Evolutionary conservation across 2,888 invertebrate genomes (phyloP), one percentile per base, ranked within the genome.

Genomic region (Thymelicus lineola): DNA sequence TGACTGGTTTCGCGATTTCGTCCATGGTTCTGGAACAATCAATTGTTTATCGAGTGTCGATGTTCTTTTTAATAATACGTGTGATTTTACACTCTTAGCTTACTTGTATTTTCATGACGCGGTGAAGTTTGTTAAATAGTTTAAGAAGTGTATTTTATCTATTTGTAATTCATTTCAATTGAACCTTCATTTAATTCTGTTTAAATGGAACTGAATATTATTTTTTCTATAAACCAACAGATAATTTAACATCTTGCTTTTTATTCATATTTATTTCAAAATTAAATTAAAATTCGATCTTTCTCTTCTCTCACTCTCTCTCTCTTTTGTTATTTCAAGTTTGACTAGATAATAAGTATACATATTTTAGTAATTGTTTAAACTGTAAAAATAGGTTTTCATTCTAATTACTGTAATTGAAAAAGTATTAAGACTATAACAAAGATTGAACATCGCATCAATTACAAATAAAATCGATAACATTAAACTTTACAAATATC

Each of bases 401-500:
- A 36, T 46, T 2, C 10, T 7, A 58, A 66, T 42, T 10, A 42
- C 12, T 42, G 12, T 20, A 53, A 28, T 66, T 15, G 42, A 46
- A 57, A 48, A 48, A 62, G 45, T 42, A 62, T 55, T 14, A 38
- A 35, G 7, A 45, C 38, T 53, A 7, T 12, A 35, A 42, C 20
- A 7, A 46, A 68, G 68, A 57, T 48, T 48, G 69, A 69, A 42
- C 50, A 59, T 63, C 42, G 70, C 42, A 70, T 64, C 70, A 60
- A 64, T 70, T 70, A 64, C 70, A 53, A 42, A 50, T 53, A 70
- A 70, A 70, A 65, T 48, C 64, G 57, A 70, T 65, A 70, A 17
- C 70, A 70, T 70, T 70, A 50, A 65, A 53, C 64, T 45, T 64
- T 60, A 35, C 50, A 60, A 64, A 59, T 70, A 70, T 70, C 59